These are phyloP conservation scores for Scopus umbretta DNA, from an alignment of 2,113 vertebrate species.

Conservation along the genomic window DNA sequence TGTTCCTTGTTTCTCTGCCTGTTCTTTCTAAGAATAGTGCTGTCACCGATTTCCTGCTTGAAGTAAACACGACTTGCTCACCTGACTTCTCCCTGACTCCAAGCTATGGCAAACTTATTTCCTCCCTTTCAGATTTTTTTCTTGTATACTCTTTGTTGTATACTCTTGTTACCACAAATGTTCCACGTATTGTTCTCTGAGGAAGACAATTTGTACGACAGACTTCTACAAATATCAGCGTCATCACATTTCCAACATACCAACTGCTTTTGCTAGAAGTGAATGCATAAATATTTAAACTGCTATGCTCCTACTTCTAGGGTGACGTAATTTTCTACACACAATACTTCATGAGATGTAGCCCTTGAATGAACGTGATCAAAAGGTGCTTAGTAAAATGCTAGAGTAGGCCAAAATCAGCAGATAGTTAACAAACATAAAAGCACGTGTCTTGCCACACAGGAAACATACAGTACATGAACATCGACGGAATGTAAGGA, in stretches of 20 bases:
- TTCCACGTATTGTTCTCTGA: background rate
- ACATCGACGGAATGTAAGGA: background rate
- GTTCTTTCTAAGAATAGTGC: conserved; percentile 32
- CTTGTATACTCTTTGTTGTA: background rate
- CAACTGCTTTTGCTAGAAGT: background rate
- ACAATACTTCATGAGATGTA: background rate
- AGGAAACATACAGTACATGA: background rate
- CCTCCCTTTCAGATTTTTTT: conserved; percentile 13
- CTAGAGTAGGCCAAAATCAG: background rate
- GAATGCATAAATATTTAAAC: background rate
- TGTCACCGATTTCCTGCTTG: background rate
- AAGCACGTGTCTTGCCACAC: background rate
- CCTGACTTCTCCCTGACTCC: conserved; percentile 4
- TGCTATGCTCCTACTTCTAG: background rate
- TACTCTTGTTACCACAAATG: background rate
- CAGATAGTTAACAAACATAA: background rate
- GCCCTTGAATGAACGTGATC: background rate
- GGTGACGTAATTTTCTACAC: background rate
- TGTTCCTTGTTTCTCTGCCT: background rate
- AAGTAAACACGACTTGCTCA: conserved; percentile 24
- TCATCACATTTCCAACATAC: background rate
- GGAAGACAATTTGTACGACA: background rate
- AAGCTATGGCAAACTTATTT: background rate
- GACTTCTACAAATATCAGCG: background rate
- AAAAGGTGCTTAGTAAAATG: background rate